These are phyloP conservation scores for Trichogramma dendrolimi DNA, from an alignment of 2,888 invertebrate genomes.

Conservation along the genomic window DNA sequence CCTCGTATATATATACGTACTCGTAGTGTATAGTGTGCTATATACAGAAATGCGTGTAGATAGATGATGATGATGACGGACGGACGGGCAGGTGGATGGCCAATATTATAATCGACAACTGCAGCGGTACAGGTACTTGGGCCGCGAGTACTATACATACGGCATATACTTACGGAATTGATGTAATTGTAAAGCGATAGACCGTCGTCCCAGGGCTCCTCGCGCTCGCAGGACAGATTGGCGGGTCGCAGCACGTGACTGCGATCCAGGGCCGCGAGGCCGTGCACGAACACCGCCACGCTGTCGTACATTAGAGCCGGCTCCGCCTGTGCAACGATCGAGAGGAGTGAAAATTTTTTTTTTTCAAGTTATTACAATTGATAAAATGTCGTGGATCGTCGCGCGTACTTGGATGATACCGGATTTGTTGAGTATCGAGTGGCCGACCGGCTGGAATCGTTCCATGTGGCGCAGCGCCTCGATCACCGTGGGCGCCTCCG, in stretches of 20 bases:
- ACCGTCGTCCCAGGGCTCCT: slow-evolving; percentile 76
- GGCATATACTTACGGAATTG: slow-evolving; percentile 59
- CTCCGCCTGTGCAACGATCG: slow-evolving; percentile 62
- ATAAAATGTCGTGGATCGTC: neutral
- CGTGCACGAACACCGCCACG: slow-evolving; percentile 77
- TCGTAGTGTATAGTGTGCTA: no score
- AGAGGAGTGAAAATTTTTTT: slow-evolving; percentile 4
- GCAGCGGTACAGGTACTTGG: no score
- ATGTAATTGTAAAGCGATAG: slow-evolving; percentile 71
- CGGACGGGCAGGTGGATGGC: no score
- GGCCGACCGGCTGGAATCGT: slow-evolving; percentile 80
- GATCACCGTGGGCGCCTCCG: slow-evolving; percentile 69
- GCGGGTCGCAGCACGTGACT: slow-evolving; percentile 66
- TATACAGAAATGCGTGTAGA: no score
- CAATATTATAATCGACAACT: no score
- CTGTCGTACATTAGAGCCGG: slow-evolving; percentile 83
- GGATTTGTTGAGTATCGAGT: slow-evolving; percentile 67
- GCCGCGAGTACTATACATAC: no score
- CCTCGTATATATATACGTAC: no score
- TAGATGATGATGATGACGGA: no score
- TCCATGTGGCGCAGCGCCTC: slow-evolving; percentile 81
- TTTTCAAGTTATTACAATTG: slow-evolving; percentile 16
- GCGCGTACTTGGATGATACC: slow-evolving; percentile 64
- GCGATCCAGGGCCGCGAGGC: slow-evolving; percentile 68
- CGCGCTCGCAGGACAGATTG: slow-evolving; percentile 79